These are phyloP conservation scores for Ips typographus DNA, from an alignment of 1,140 invertebrate genomes.

Conservation along the genomic window DNA sequence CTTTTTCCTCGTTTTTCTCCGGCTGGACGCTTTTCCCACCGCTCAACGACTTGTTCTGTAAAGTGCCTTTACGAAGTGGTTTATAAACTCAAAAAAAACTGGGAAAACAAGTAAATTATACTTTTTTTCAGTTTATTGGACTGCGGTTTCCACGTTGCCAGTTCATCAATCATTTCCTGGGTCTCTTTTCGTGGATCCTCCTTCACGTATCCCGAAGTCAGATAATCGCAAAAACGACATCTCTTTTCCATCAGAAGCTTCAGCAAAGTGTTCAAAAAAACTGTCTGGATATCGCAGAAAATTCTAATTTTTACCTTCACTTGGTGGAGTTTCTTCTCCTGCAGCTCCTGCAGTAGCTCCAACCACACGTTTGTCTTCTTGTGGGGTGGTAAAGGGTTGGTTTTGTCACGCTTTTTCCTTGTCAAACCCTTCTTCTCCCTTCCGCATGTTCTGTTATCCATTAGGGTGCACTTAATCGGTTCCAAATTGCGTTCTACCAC, in stretches of 20 bases:
- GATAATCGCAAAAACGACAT: slow-evolving; percentile 33
- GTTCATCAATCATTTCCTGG: slow-evolving; percentile 18
- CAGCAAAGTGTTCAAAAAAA: neutral
- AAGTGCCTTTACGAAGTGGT: neutral
- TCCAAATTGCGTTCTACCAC: slow-evolving; percentile 40
- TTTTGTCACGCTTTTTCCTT: neutral
- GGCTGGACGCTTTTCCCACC: neutral
- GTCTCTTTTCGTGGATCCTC: slow-evolving; percentile 10
- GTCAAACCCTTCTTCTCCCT: neutral
- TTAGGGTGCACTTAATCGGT: slow-evolving; percentile 40
- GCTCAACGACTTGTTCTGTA: neutral
- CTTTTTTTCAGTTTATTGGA: slow-evolving; percentile 10
- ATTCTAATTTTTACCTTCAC: slow-evolving; percentile 31
- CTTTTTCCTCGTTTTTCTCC: neutral
- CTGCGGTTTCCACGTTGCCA: slow-evolving; percentile 32
- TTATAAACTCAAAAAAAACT: neutral
- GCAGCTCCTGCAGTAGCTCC: slow-evolving; percentile 34
- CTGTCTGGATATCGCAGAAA: neutral
- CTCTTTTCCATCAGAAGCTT: slow-evolving; percentile 29
- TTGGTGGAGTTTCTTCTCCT: slow-evolving; percentile 36
- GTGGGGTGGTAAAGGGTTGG: neutral
- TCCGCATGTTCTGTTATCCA: slow-evolving; percentile 15
- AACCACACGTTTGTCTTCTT: slow-evolving; percentile 32
- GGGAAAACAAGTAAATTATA: neutral
- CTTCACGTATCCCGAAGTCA: slow-evolving; percentile 6